These are phyloP conservation scores for Ashinkailepas kermadecensis DNA, from an alignment of 2,888 invertebrate species.

Conservation along the genomic window DNA sequence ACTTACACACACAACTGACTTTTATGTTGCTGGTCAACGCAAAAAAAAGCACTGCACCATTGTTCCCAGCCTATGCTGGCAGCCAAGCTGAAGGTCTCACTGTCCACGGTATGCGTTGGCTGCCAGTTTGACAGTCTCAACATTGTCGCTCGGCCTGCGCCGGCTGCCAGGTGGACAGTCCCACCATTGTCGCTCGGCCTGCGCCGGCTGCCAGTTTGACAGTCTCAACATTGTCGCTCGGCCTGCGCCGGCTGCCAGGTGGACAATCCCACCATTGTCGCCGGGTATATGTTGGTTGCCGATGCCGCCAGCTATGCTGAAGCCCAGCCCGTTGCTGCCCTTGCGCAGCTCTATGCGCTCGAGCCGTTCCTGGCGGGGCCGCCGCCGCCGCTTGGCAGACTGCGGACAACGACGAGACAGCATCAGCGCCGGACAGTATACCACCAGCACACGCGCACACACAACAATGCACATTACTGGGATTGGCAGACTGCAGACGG, in stretches of 20 bases:
- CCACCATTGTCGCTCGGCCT: too few relatives aligned
- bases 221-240: background rate
- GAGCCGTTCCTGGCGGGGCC: slow-evolving; percentile 55
- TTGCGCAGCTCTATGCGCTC: slow-evolving; percentile 80
- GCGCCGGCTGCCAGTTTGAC: too few relatives aligned
- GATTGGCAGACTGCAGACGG: too few relatives aligned
- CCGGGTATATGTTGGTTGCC: slow-evolving; percentile 99
- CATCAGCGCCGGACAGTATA: background rate
- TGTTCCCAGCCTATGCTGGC: background rate
- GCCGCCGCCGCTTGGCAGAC: slow-evolving; percentile 57
- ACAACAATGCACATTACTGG: too few relatives aligned
- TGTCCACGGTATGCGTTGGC: too few relatives aligned
- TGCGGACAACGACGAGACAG: slow-evolving; percentile 38
- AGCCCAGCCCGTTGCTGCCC: slow-evolving; percentile 88
- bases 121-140: too few relatives aligned
- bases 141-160: background rate
- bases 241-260: background rate
- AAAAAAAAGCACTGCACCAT: background rate
- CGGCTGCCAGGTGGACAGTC: background rate
- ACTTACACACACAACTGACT: too few relatives aligned
- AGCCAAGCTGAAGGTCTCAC: background rate
- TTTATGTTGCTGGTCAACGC: too few relatives aligned
- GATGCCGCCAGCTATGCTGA: slow-evolving; percentile 97
- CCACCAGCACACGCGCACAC: background rate
- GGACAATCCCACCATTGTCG: slow-evolving; percentile 62